phyloP scores from a whole-genome alignment of 2,888 invertebrate species.

The Cyclophora albipunctata region DNA sequence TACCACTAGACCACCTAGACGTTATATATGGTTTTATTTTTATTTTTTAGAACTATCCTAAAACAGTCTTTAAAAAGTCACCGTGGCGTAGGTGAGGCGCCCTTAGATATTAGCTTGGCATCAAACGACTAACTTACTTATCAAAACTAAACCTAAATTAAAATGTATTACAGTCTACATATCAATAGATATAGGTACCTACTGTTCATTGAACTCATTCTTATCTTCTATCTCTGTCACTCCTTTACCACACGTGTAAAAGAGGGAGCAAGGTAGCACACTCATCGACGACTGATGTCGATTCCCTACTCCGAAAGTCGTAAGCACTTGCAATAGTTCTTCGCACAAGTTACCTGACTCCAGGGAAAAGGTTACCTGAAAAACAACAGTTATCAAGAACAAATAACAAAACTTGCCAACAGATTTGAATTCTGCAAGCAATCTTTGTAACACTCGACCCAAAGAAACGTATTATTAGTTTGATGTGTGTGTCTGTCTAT shows the following conservation, averaged over 20 bases:
- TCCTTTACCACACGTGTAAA: slow-evolving; percentile 42
- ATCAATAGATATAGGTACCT: slow-evolving; percentile 4
- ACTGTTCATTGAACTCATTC: neutral
- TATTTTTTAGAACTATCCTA: no score
- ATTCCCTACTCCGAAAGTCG: slow-evolving; percentile 77
- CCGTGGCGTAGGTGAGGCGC: neutral
- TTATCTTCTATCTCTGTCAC: slow-evolving; percentile 8
- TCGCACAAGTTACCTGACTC: slow-evolving; percentile 76
- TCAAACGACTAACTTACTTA: no score
- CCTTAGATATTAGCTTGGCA: no score
- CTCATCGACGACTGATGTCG: slow-evolving; percentile 75
- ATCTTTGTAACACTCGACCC: no score
- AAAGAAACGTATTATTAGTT: no score
- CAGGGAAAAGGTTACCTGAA: slow-evolving; percentile 75
- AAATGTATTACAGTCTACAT: no score
- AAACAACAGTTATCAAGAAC: neutral
- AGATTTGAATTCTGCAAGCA: no score
- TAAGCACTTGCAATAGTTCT: slow-evolving; percentile 73
- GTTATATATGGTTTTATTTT: no score
- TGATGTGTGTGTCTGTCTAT: no score
- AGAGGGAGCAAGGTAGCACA: slow-evolving; percentile 78
- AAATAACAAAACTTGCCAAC: no score
- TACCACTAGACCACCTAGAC: no score
- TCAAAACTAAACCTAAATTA: no score
- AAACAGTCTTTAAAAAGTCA: neutral